Evolutionary conservation across 2,797 vertebrate species (phyloP).

Genomic region (Lacerta agilis): DNA sequence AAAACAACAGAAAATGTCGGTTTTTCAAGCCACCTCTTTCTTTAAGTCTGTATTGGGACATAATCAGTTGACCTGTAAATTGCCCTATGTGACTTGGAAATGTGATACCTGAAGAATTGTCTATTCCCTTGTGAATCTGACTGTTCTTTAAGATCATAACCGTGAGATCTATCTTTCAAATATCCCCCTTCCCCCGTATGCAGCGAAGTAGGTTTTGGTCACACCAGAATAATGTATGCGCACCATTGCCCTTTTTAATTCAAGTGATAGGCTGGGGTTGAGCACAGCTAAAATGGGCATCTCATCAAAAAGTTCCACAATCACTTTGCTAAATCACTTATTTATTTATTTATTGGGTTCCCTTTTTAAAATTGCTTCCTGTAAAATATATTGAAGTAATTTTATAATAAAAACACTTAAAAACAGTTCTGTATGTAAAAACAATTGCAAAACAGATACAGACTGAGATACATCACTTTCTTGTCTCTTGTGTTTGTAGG

Average conservation of each 20-base stretch:
- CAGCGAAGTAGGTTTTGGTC: neutral
- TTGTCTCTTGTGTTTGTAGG: conserved; percentile 77
- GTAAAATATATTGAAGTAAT: neutral
- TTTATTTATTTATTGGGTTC: neutral
- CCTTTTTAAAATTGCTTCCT: neutral
- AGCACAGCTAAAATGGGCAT: neutral
- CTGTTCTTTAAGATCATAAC: neutral
- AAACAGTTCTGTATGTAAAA: neutral
- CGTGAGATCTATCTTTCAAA: neutral
- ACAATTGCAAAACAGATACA: too few relatives aligned
- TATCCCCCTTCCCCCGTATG: neutral
- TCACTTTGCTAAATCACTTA: neutral
- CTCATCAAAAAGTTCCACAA: conserved; percentile 19
- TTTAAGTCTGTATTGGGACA: neutral
- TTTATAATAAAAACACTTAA: neutral
- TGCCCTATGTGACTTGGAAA: neutral
- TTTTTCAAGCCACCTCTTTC: too few relatives aligned
- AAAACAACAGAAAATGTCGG: too few relatives aligned
- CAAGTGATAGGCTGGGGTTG: conserved; percentile 17
- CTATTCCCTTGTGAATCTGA: neutral
- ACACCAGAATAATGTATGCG: conserved; percentile 16
- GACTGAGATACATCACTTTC: neutral
- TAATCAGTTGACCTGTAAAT: neutral
- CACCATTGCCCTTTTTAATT: conserved; percentile 46
- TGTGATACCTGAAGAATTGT: neutral